Base-by-base conservation (phyloP, 2,113 vertebrate genomes). In the Tauraco erythrolophus region DNA sequence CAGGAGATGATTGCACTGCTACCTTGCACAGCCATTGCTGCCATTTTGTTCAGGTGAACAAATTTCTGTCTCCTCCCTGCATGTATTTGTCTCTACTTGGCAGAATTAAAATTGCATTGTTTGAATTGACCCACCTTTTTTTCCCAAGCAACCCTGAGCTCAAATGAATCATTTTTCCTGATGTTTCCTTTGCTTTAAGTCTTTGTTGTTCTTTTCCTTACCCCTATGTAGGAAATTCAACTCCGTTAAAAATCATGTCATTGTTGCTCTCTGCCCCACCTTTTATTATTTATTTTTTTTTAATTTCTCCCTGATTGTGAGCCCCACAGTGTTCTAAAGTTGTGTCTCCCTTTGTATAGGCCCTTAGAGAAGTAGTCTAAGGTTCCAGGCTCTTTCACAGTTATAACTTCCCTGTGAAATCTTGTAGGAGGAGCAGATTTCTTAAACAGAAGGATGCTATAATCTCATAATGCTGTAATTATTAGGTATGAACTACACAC, bases 211-310 rank as follows among this genome's bases (percentile, higher is more conserved):
- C 39, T 22, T 25, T 82, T 86, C 37, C n/a, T 46, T 83, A n/a
- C 3, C 3, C 7, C 9, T 5, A 24, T 14, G 7, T 43, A 51
- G 31, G 19, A 91, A 79, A 83, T 70, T 37, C 11, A 88, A 13
- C 7, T 37, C 17, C 6, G 25, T 41, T 71, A 48, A 70, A 83
- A 92, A 60, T 33, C 8, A 22, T 19, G 13, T 71, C 11, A 33
- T 51, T 4, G 4, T 39, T 66, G 18, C 14, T 81, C 19, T 83
- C 37, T 35, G 19, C 5, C 0, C 1, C 3, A 1, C 2, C 2
- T 5, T 13, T 22, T 7, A 31, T 9, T 43, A 43, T 37, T 28
- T 35, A 31, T 35, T 51, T 70, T 51, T 70, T 43, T 69, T 66
- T 10, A 50, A 33, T 81, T 24, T 5, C 8, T 66, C 6, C 30